Evolutionary conservation across 2,797 vertebrate species (phyloP).

Genomic region (Pipistrellus kuhlii): DNA sequence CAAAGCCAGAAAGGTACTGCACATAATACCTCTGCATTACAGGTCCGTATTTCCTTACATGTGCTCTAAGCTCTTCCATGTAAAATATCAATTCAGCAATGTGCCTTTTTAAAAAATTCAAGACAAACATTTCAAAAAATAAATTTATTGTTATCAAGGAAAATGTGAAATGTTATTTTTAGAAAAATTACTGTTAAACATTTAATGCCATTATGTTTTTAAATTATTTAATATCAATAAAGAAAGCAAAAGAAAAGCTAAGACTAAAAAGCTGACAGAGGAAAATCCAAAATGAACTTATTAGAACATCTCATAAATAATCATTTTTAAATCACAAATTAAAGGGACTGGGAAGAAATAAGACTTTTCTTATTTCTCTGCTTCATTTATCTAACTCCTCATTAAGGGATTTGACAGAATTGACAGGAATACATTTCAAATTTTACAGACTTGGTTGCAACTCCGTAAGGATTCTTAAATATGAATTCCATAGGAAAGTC

Average conservation of each 20-base stretch:
- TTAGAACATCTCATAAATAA: constrained; percentile 21
- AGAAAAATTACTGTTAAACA: constrained; percentile 24
- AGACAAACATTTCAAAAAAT: constrained; percentile 59
- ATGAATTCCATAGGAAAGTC: constrained; percentile 46
- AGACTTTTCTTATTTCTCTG: constrained; percentile 49
- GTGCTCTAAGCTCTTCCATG: constrained; percentile 98
- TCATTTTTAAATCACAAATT: constrained; percentile 21
- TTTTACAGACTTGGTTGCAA: background rate
- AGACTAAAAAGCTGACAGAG: background rate
- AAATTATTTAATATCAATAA: constrained; percentile 51
- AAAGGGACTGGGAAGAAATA: constrained; percentile 37
- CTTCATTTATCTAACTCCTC: constrained; percentile 46
- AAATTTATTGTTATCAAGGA: constrained; percentile 30
- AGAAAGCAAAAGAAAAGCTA: constrained; percentile 21
- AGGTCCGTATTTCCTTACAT: constrained; percentile 96
- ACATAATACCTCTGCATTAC: constrained; percentile 99
- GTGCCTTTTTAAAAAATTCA: constrained; percentile 88
- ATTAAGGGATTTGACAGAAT: background rate
- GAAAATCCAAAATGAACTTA: constrained; percentile 56
- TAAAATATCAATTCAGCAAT: constrained; percentile 99
- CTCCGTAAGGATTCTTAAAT: background rate
- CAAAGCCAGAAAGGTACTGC: constrained; percentile 98
- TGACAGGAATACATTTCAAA: constrained; percentile 50
- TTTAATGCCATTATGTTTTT: constrained; percentile 21
- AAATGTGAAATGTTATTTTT: constrained; percentile 39